Base-by-base conservation (phyloP, 2,888 invertebrate genomes). In the Ischnura elegans region DNA sequence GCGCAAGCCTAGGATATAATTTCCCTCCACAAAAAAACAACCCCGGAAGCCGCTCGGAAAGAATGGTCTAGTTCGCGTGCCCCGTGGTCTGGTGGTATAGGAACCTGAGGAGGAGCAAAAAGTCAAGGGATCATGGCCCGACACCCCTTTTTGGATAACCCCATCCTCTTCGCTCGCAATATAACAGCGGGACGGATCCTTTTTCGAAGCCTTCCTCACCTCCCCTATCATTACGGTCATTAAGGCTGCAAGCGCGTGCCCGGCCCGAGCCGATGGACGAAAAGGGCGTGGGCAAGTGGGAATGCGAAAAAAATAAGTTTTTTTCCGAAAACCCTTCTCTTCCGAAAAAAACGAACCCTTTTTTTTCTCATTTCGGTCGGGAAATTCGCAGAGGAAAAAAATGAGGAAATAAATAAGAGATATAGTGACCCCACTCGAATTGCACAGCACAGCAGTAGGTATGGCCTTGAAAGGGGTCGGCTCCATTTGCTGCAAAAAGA, bases 201-300 rank as follows among this genome's bases (percentile, higher is more conserved):
- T 25, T 36, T n/a, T n/a, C n/a, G n/a, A n/a, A n/a, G n/a, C n/a
- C 4, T 13, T 4, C 36, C 76, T 29, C 13, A 3, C 76, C 76
- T 76, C 76, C 76, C 76, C 76, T 76, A 29, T 76, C 76, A 76
- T 76, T 76, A 76, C 36, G 76, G 36, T 76, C 76, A 76, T 76
- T 76, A 76, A 76, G 76, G 16, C 36, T 76, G 36, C 76, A 76
- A 76, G 76, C 36, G 76, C 29, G 76, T 76, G 76, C 76, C 76
- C n/a, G 36, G 36, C 0, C 36, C 8, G 76, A 36, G 76, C 36
- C 36, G 36, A 36, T 10, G 36, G 36, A 76, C 13, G 51, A 51
- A 13, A 76, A 36, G 16, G 76, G 36, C 10, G 36, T 10, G 36
- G 16, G 76, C 76, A 76, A 76, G 36, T 29, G 76, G 13, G 19